phyloP scores from a whole-genome alignment of 2,113 vertebrate species.

The Isichthys henryi region DNA sequence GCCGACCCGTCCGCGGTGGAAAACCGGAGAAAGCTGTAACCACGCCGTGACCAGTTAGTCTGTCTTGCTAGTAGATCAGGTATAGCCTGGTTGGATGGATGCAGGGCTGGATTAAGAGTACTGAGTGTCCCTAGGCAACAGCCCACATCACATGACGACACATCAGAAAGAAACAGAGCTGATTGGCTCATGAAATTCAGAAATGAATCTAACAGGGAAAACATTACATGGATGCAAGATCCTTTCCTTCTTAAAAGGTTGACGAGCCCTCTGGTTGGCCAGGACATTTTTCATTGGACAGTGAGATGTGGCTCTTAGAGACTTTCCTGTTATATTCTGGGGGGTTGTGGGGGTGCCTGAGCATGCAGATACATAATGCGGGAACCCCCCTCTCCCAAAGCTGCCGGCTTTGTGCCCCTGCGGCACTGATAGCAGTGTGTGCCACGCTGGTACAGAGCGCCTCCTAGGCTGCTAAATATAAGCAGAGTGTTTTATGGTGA shows the following conservation, averaged over 20 bases:
- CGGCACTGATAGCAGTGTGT: not conserved
- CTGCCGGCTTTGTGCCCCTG: not conserved
- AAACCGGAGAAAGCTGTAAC: not conserved
- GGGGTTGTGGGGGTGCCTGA: not conserved
- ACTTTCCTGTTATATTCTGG: not conserved
- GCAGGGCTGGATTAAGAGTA: not conserved
- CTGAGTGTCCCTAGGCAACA: not conserved
- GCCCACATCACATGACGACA: not conserved
- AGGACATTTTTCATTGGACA: not conserved
- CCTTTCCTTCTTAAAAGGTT: not conserved
- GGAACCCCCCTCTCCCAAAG: not conserved
- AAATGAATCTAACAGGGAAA: not conserved
- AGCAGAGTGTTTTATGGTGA: not conserved
- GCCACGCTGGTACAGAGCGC: not conserved
- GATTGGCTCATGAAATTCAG: not conserved
- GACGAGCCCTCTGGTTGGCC: not conserved
- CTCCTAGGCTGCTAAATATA: not conserved
- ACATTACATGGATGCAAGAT: not conserved
- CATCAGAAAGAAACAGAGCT: not conserved
- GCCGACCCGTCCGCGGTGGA: not conserved
- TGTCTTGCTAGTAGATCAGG: not conserved
- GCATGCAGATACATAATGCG: not conserved
- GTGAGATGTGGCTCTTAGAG: not conserved
- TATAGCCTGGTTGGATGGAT: not conserved
- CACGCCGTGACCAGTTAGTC: not conserved